Conservation (phyloP, 1,140 invertebrate species). For the Zaprionus ornatus region DNA sequence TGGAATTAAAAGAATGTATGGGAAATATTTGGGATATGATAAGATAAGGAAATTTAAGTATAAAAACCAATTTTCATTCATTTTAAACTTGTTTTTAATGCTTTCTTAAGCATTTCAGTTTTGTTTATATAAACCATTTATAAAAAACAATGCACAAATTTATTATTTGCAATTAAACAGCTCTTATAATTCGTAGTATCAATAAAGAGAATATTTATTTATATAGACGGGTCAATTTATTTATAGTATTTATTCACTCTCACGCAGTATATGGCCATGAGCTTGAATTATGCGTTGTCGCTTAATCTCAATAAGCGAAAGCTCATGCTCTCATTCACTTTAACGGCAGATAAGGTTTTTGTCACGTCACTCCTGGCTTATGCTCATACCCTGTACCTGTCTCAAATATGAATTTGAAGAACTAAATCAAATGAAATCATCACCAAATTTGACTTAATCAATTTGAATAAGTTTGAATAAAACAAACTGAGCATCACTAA, state of each 20-base stretch:
- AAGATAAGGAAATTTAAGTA: not conserved
- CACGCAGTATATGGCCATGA: slow-evolving; percentile 27
- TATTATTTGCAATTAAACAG: not conserved
- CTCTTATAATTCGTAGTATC: not conserved
- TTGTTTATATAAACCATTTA: not conserved
- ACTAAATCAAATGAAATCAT: not conserved
- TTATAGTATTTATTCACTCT: not conserved
- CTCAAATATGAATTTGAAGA: not conserved
- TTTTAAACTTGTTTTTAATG: not conserved
- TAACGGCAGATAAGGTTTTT: slow-evolving; percentile 6
- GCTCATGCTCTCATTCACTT: not conserved
- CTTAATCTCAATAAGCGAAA: not conserved
- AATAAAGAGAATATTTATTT: not conserved
- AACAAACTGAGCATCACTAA: not conserved
- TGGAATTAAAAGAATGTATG: not conserved
- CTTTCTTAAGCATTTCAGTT: not conserved
- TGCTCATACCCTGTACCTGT: not conserved
- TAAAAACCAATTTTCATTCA: not conserved
- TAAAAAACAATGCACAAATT: not conserved
- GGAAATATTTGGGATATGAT: not conserved
- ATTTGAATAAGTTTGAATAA: no score
- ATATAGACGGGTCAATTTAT: not conserved
- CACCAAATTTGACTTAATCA: not conserved
- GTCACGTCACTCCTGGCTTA: not conserved
- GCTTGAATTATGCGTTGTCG: slow-evolving; percentile 24